Base-by-base conservation (phyloP, 2,888 invertebrate species). In the Tridacna crocea region DNA sequence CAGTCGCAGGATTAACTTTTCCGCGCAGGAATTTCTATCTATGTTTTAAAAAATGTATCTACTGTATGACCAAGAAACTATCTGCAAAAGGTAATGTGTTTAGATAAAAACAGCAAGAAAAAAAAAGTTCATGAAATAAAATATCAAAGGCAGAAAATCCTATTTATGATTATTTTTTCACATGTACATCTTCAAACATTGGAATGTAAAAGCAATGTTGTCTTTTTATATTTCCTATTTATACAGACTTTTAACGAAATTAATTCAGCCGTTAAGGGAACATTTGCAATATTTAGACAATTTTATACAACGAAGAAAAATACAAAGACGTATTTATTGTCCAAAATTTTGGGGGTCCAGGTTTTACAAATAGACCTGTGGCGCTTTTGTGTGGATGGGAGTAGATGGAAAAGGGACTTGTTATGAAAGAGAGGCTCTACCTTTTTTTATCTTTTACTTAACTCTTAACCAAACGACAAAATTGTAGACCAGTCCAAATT, bases 261-360 rank as follows among this genome's bases (percentile, higher is more conserved):
- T 76, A 46, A 60, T 66, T 73, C 79, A 76, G 63, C 72, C 72
- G 75, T 68, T 72, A 77, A 79, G 66, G 22, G 51, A 61, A 61
- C 47, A 58, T 77, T 61, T 58, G 26, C 70, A 36, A 26, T 75
- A 51, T 77, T 83, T 80, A 74, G 80, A 80, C 83, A 83, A 65
- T 83, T 77, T 60, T n/a, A 46, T 46, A 70, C 60, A 51, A 68
- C 27, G 58, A 65, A 75, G 58, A 55, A 24, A 36, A 63, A 26
- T 46, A 83, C 81, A 84, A 81, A 60, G 77, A 63, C 12, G 4
- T 46, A 65, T 76, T 84, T 84, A 84, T 84, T 82, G 74, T 84
- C 26, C 72, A 76, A 72, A 76, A 79, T 77, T 79, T 81, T 74
- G 81, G 84, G 74, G 81, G 81, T 81, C 79, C 81, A n/a, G 17